Percentiles rank a stretch among this genome's conserved stretches.
Evolutionary conservation across 2,113 vertebrate species (phyloP).

Genomic region (Meles meles): DNA sequence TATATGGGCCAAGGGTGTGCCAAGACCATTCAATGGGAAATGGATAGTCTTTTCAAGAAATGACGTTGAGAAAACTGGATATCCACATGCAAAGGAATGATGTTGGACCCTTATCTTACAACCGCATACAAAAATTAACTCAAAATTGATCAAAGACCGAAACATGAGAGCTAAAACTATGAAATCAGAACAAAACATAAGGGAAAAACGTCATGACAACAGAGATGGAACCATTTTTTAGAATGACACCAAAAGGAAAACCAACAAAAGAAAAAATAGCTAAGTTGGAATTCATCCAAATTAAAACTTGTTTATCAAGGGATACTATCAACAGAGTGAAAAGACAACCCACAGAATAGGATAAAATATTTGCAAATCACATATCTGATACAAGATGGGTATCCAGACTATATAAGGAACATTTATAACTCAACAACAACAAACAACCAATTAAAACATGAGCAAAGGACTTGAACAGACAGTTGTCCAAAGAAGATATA

Average conservation of each 20-base stretch:
- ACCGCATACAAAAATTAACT: not conserved
- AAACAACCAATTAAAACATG: not conserved
- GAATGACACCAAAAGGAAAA: not conserved
- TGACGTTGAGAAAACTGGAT: not conserved
- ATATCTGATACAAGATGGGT: not conserved
- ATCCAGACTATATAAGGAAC: not conserved
- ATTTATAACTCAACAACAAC: not conserved
- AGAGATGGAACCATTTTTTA: not conserved
- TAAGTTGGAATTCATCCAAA: not conserved
- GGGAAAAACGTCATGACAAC: not conserved
- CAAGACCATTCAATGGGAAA: not conserved
- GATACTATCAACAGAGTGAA: not conserved
- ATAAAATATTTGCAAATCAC: not conserved
- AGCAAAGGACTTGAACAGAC: not conserved
- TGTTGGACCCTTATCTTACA: not conserved
- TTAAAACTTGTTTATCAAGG: not conserved
- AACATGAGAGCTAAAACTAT: not conserved
- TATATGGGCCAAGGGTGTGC: not conserved
- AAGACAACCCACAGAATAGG: not conserved
- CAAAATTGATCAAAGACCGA: not conserved
- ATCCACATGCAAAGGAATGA: not conserved
- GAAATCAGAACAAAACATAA: not conserved
- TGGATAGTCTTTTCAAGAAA: not conserved
- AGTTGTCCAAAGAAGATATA: not conserved
- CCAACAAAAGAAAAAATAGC: not conserved